Base-by-base conservation (phyloP, 2,113 vertebrate genomes). In the Mastomys natalensis region DNA sequence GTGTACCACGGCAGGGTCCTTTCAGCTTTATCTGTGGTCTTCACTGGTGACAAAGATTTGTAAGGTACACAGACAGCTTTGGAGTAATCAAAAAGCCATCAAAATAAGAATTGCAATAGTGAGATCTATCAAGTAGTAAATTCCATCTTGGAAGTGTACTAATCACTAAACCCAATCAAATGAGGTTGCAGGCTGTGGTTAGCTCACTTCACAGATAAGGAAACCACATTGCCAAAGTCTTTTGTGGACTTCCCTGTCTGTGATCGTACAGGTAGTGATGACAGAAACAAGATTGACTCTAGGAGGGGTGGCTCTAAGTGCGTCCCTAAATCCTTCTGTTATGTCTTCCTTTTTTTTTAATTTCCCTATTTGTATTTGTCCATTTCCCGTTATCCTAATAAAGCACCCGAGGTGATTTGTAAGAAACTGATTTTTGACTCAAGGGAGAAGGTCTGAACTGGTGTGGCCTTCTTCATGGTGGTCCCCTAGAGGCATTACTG, bases 21-120 rank as follows among this genome's bases (percentile, higher is more conserved):
- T 17, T 24, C 21, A 29, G 43, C 51, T 74, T 43, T 80, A 5
- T 21, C 26, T 48, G 3, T 24, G 53, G 11, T 16, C 24, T 72
- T 26, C 31, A 11, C 21, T 92, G 34, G 43, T 37, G 43, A 48
- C 74, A 48, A 77, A 77, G 37, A 53, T 40, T 22, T 73, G 22
- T 1, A 24, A 7, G 68, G 16, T 8, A 4, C 72, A n/a, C 0
- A 11, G 17, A 13, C n/a, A n/a, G 5, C n/a, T 78, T 58, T 37
- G 73, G 37, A n/a, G 12, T 7, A 93, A 72, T 37, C 7, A 45
- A 77, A 68, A 76, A 7, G 40, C 29, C 60, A 60, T 40, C 43
- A 19, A 12, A 12, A 73, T 16, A 51, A 76, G 62, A 70, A 81
- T 37, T 8, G 37, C 8, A 51, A 66, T 26, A 87, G 13, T 78